phyloP scores from a whole-genome alignment of 1,140 invertebrate genomes.

The Diorhabda carinulata region DNA sequence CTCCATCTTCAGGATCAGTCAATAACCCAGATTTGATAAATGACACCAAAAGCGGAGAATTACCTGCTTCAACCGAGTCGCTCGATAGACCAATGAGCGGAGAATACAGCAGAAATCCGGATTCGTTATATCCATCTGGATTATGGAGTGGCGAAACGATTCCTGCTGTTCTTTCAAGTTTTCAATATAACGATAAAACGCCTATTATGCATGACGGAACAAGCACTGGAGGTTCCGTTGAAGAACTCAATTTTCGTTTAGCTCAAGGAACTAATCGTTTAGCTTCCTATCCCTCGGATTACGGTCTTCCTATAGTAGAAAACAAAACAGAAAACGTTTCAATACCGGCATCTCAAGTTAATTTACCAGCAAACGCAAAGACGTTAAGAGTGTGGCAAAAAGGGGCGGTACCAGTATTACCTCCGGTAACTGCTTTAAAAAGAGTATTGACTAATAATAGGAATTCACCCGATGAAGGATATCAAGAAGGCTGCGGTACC shows the following conservation, averaged over 20 bases:
- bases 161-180: slow-evolving; percentile 44
- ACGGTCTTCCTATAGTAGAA: slow-evolving; percentile 66
- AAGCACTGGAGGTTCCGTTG: slow-evolving; percentile 55
- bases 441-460: slow-evolving; percentile 72
- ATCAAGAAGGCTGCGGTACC: slow-evolving; percentile 86
- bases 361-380: slow-evolving; percentile 59
- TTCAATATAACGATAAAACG: slow-evolving; percentile 66
- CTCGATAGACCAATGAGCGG: slow-evolving; percentile 57
- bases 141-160: slow-evolving; percentile 56
- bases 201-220: slow-evolving; percentile 66
- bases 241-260: slow-evolving; percentile 48
- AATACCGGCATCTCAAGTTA: slow-evolving; percentile 38
- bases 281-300: slow-evolving; percentile 68
- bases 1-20: slow-evolving; percentile 64
- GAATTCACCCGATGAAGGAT: slow-evolving; percentile 84
- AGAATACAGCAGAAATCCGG: slow-evolving; percentile 65
- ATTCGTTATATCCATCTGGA: slow-evolving; percentile 67
- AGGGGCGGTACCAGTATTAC: slow-evolving; percentile 73
- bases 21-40: slow-evolving; percentile 81
- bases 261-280: slow-evolving; percentile 48
- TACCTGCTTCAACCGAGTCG: slow-evolving; percentile 28
- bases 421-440: slow-evolving; percentile 74
- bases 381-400: slow-evolving; percentile 81
- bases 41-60: slow-evolving; percentile 61
- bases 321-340: slow-evolving; percentile 41